Conservation (phyloP, 1,140 invertebrate genomes). For the Philotrypesis tridentata region DNA sequence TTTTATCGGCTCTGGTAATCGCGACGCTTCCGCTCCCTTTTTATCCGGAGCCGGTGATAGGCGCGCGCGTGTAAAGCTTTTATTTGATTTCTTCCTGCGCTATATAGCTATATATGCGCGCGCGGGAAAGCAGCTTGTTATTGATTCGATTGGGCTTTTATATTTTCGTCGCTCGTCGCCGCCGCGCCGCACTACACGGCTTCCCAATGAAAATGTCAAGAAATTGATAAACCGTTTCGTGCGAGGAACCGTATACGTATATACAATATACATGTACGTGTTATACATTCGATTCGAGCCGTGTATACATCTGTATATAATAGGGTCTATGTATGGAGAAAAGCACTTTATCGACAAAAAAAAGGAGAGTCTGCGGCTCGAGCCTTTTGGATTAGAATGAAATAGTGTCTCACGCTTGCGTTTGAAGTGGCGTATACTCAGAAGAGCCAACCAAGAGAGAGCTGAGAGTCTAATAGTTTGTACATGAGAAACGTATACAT, state of each 20-base stretch:
- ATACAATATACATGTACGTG: too few relatives aligned
- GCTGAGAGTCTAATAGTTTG: not conserved
- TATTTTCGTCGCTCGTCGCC: not conserved
- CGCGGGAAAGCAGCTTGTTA: not conserved
- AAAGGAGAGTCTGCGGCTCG: too few relatives aligned
- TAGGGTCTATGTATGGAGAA: too few relatives aligned
- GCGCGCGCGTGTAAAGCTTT: not conserved
- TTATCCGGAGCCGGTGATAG: not conserved
- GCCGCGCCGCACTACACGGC: too few relatives aligned
- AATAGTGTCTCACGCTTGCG: slow-evolving; percentile 30
- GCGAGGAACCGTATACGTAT: too few relatives aligned
- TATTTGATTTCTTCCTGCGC: slow-evolving; percentile 7
- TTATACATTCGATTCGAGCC: too few relatives aligned
- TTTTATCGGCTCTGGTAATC: slow-evolving; percentile 52
- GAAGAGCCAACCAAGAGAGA: too few relatives aligned
- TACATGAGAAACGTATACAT: slow-evolving; percentile 28
- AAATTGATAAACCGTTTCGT: not conserved
- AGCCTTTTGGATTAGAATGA: not conserved
- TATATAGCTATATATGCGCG: too few relatives aligned
- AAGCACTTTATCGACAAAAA: not conserved
- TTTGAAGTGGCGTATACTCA: slow-evolving; percentile 30
- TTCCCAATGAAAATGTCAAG: not conserved
- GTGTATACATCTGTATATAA: not conserved
- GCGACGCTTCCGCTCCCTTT: not conserved
- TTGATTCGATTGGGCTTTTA: not conserved